Base-by-base conservation (phyloP, 2,888 invertebrate genomes). In the Capitulum mitella region DNA sequence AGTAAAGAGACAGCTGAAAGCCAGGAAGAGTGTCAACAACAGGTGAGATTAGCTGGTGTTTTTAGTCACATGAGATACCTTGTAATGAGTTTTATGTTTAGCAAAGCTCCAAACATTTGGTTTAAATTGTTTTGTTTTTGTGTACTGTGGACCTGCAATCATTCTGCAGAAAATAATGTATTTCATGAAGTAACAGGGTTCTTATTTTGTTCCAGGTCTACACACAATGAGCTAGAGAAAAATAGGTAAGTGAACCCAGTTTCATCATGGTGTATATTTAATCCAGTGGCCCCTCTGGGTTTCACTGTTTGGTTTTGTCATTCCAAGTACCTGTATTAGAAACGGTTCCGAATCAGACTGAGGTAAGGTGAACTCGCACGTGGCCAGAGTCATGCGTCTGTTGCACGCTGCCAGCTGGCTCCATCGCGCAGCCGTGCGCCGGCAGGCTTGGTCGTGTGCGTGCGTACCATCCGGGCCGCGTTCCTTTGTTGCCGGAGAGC, bases 181-280 rank as follows among this genome's bases (percentile, higher is more conserved):
- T n/a, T n/a, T n/a, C n/a, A n/a, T n/a, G n/a, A n/a, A n/a, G n/a
- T n/a, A n/a, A n/a, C 43, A 43, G 5, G 43, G 12, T 61, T 29
- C 14, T 22, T n/a, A 6, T 64, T 5, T 19, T 32, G 29, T 64
- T 34, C 34, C 64, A 64, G 64, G 64, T 64, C 64, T 19, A 64
- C 64, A 3, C 64, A 64, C 64, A 64, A 64, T 64, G 64, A 64
- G 29, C 64, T 64, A 19, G 64, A 64, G 34, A 64, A 64, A 34
- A 64, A 64, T 64, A 10, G 64, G 64, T 64, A 16, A 64, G 64
- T 64, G 64, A 12, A 12, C 46, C 10, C 46, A 46, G 46, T 6
- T 46, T 26, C 26, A 54, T 54, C 22, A 16, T 54, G 19, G 19
- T 54, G 6, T 22, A 1, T 46, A 19, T 46, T 46, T 22, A 54